A percentile compares a stretch with the other conserved stretches of the same genome.
Evolutionary conservation across 2,113 vertebrate genomes (phyloP).

Genomic region (Dasypus novemcinctus): DNA sequence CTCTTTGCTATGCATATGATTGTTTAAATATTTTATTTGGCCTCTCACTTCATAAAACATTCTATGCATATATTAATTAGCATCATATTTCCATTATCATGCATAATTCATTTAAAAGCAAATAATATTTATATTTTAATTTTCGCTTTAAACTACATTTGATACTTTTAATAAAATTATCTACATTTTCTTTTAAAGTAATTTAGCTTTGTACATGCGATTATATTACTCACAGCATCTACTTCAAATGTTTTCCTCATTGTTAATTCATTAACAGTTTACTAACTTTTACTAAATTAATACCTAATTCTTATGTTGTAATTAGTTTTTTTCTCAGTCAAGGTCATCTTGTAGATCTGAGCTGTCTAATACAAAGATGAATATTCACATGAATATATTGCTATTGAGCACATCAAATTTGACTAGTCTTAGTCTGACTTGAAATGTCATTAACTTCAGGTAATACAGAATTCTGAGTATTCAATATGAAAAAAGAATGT

Average conservation of each 20-base stretch:
- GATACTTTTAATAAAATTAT: neutral
- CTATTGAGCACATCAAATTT: neutral
- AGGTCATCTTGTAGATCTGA: neutral
- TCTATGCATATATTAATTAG: neutral
- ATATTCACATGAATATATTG: neutral
- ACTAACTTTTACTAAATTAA: neutral
- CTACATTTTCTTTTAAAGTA: neutral
- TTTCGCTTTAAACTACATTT: neutral
- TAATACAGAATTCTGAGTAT: neutral
- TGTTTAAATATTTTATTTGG: neutral
- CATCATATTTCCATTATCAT: neutral
- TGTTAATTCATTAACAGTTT: neutral
- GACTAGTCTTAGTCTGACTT: neutral
- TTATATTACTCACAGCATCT: neutral
- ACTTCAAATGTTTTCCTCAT: neutral
- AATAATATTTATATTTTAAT: neutral
- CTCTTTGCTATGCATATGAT: neutral
- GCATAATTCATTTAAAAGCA: neutral
- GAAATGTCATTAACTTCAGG: neutral
- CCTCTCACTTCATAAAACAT: neutral
- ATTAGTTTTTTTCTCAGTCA: neutral
- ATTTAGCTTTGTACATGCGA: neutral
- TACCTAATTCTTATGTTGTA: neutral
- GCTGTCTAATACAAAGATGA: neutral
- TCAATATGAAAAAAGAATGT: neutral